Evolutionary conservation across 2,113 vertebrate species (phyloP), one percentile per base, ranked within the genome.

Genomic region (Castor canadensis): DNA sequence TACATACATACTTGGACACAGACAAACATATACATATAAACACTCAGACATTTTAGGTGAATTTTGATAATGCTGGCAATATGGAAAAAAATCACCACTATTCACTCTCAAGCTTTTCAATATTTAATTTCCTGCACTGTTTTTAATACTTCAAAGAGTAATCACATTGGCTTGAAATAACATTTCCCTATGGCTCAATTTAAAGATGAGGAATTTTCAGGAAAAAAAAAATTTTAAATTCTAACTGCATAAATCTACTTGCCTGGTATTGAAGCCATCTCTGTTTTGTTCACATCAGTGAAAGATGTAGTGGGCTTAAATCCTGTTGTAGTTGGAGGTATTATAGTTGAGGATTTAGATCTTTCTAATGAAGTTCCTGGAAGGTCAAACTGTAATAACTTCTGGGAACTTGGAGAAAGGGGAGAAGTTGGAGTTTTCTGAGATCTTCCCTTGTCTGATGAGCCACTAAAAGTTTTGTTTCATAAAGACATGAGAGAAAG

Each of bases 361-460:
- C 94, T 97, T 93, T 98, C 98, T 79, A 95, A 71, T 75, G 98
- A 93, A 43, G 79, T 97, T 80, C 96, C 94, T 71, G 91, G 73
- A 40, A 97, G 86, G 87, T 98, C 98, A 92, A 96, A 98, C 56
- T 97, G 98, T 91, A 97, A 96, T 69, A 97, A 71, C 94, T 98
- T 98, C 67, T 98, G 98, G 87, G 98, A 98, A 84, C 94, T 40
- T 0, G 97, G 92, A 91, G 98, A 98, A 1, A 98, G 96, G n/a
- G 98, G 97, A 89, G 98, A 98, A 95, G 95, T 85, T 0, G 98
- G 91, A 5, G 97, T 99, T 96, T 97, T 98, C 95, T 98, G 97
- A 49, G 98, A 98, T 95, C 95, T 98, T 96, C 98, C 97, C 71
- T 98, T 98, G 71, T 99, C 99, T 84, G 98, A 96, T 28, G 91